Evolutionary conservation across 2,888 invertebrate species (phyloP).

Genomic region (Abrostola triplasia): DNA sequence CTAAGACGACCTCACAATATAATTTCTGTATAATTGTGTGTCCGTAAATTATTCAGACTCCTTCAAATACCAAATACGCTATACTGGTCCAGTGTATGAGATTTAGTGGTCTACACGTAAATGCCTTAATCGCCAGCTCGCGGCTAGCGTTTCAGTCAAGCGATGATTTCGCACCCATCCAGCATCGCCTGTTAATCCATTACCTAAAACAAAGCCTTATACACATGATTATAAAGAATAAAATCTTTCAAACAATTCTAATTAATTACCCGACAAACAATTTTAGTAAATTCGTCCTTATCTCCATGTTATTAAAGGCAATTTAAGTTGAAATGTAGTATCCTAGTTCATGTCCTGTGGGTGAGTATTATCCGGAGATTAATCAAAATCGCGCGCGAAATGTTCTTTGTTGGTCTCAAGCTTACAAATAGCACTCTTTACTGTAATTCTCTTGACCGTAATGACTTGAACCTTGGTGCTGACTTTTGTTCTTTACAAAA

Average conservation of each 20-base stretch:
- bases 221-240: slow-evolving; percentile 42
- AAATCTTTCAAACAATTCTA: slow-evolving; percentile 31
- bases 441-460: slow-evolving; percentile 68
- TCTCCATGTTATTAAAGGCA: not conserved
- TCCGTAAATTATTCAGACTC: too few species aligned
- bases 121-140: slow-evolving; percentile 73
- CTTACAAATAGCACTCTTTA: slow-evolving; percentile 74
- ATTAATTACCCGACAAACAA: slow-evolving; percentile 28
- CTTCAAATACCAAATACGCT: not conserved
- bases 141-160: slow-evolving; percentile 70
- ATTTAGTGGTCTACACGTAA: slow-evolving; percentile 45
- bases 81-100: slow-evolving; percentile 16
- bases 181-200: slow-evolving; percentile 45
- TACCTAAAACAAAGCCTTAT: slow-evolving; percentile 58
- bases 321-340: not conserved
- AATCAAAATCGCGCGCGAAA: slow-evolving; percentile 59
- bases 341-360: slow-evolving; percentile 57
- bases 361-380: slow-evolving; percentile 70
- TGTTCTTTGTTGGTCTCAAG: slow-evolving; percentile 65
- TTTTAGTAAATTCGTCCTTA: slow-evolving; percentile 18
- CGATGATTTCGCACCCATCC: slow-evolving; percentile 71
- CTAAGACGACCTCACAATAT: too few species aligned
- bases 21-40: too few species aligned
- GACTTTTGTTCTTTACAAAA: slow-evolving; percentile 47
- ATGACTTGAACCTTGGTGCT: slow-evolving; percentile 64